phyloP scores from a whole-genome alignment of 2,113 vertebrate genomes.

The Petaurus breviceps region DNA sequence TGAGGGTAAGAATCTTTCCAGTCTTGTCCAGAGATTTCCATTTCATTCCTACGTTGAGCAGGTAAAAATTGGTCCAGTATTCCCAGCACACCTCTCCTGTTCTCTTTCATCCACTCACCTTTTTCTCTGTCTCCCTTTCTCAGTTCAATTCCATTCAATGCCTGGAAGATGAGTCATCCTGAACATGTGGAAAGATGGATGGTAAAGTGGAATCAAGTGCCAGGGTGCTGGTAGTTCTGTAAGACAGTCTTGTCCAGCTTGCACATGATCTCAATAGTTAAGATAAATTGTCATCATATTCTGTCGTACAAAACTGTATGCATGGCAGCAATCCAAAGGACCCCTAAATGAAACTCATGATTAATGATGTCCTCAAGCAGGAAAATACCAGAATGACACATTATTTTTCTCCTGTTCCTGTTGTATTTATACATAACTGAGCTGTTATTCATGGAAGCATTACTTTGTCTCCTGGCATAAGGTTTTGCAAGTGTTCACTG shows the following conservation, averaged over 20 bases:
- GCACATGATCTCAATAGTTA: neutral
- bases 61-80: neutral
- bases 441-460: constrained; percentile 67
- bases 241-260: neutral
- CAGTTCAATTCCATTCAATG: neutral
- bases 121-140: neutral
- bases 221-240: neutral
- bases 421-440: constrained; percentile 54
- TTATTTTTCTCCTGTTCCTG: constrained; percentile 9
- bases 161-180: neutral
- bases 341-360: constrained; percentile 62
- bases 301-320: constrained; percentile 60
- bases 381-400: constrained; percentile 46
- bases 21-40: neutral
- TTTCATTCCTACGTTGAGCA: constrained; percentile 1
- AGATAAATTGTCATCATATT: neutral
- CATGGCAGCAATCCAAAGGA: constrained; percentile 61
- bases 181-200: neutral
- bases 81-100: neutral
- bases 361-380: constrained; percentile 63
- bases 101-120: neutral
- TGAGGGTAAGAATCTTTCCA: neutral
- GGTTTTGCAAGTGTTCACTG: neutral
- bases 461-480: constrained; percentile 42
- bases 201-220: constrained; percentile 10